Percentiles rank a stretch among this genome's conserved stretches.
Evolutionary conservation across 1,140 invertebrate species (phyloP).

Genomic region (Heterodera carotae): DNA sequence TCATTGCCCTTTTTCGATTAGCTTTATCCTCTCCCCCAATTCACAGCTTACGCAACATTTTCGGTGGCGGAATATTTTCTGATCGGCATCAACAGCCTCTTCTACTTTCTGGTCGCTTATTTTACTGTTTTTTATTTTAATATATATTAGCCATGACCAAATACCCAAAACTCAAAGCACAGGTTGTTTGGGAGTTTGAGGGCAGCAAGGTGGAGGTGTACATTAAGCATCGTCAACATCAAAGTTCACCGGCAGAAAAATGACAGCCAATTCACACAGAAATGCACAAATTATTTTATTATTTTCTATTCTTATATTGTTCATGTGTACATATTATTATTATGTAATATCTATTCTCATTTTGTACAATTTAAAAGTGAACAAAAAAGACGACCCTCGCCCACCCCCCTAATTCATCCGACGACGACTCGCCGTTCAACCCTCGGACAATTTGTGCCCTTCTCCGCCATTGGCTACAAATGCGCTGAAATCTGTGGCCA

Average conservation of each 20-base stretch:
- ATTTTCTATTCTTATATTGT: too few species aligned
- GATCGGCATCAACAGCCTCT: constrained; percentile 31
- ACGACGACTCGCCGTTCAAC: not conserved
- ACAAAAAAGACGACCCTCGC: too few species aligned
- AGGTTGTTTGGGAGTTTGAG: constrained; percentile 35
- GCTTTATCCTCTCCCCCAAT: not conserved
- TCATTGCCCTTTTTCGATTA: not conserved
- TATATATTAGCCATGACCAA: too few species aligned
- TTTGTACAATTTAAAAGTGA: too few species aligned
- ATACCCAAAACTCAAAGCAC: not conserved
- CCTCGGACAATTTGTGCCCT: not conserved
- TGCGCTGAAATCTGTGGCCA: constrained; percentile 42
- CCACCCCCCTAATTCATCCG: not conserved
- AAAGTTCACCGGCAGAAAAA: not conserved
- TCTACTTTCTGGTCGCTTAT: constrained; percentile 25
- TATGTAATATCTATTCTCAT: too few species aligned
- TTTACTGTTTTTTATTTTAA: too few species aligned
- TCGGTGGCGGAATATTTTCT: constrained; percentile 50
- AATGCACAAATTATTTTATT: too few species aligned
- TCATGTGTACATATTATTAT: too few species aligned
- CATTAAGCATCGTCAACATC: not conserved
- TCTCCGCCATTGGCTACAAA: not conserved
- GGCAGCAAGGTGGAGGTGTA: constrained; percentile 25
- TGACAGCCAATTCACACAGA: too few species aligned
- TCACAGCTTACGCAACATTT: constrained; percentile 50